Percentiles rank a stretch among this genome's conserved stretches.
Evolutionary conservation across 2,888 invertebrate genomes (phyloP).

Genomic region (Athetis lepigone): DNA sequence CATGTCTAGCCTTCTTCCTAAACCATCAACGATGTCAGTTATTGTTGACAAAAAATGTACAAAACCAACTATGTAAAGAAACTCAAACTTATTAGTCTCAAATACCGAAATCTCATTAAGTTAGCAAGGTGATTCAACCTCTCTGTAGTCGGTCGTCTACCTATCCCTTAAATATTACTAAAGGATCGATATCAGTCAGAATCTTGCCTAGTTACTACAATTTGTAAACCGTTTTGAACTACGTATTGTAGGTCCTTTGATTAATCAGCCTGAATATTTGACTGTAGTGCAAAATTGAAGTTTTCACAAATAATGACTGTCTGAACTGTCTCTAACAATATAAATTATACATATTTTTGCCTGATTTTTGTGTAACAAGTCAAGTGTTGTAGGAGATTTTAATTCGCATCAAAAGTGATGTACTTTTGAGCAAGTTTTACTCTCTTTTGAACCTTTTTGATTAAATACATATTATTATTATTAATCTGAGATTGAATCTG

Average conservation of each 20-base stretch:
- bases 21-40: no score
- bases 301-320: slow-evolving; percentile 21
- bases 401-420: no score
- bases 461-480: no score
- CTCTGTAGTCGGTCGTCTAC: slow-evolving; percentile 25
- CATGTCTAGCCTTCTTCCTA: no score
- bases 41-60: not conserved
- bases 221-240: slow-evolving; percentile 54
- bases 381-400: no score
- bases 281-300: slow-evolving; percentile 12
- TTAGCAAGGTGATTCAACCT: no score
- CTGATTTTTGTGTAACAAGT: no score
- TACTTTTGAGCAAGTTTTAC: no score
- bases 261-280: slow-evolving; percentile 45
- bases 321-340: not conserved
- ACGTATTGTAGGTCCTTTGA: slow-evolving; percentile 58
- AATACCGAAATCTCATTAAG: no score
- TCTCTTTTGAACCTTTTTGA: no score
- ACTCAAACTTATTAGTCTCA: not conserved
- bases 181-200: slow-evolving; percentile 31
- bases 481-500: no score
- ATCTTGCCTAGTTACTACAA: slow-evolving; percentile 53
- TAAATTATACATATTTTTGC: no score
- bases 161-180: not conserved
- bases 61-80: not conserved